Conservation (phyloP, 1,140 invertebrate genomes). For the Hyposmocoma kahamanoa region DNA sequence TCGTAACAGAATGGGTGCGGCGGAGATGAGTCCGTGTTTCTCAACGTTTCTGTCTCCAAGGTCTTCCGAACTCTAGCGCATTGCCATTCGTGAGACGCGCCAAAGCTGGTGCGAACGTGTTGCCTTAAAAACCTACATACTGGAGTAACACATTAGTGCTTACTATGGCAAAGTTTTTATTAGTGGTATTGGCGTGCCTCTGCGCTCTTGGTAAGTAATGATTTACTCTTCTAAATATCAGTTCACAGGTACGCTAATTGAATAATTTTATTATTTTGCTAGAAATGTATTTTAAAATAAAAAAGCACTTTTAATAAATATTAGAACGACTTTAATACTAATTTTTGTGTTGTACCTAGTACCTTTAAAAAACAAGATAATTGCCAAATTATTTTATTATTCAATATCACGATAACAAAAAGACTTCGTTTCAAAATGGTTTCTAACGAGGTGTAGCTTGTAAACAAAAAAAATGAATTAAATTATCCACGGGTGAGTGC, state of each 20-base stretch:
- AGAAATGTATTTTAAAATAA: not conserved
- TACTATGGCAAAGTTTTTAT: not conserved
- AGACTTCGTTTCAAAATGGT: too few species aligned
- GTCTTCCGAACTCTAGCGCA: not conserved
- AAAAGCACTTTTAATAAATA: not conserved
- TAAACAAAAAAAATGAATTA: too few species aligned
- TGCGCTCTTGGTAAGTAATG: conserved; percentile 5
- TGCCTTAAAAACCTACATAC: too few species aligned
- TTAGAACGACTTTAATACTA: too few species aligned
- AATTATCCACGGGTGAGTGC: too few species aligned
- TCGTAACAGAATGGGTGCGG: not conserved
- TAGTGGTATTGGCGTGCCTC: not conserved
- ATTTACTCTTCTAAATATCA: not conserved
- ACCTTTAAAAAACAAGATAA: too few species aligned
- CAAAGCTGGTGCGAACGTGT: not conserved
- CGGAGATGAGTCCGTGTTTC: conserved; percentile 3
- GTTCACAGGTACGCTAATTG: not conserved
- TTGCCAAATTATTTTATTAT: too few species aligned
- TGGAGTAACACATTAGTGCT: too few species aligned
- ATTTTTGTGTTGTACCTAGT: too few species aligned
- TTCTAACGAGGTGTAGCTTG: too few species aligned
- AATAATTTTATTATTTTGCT: not conserved
- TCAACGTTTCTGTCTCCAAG: not conserved
- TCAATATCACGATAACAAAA: too few species aligned
- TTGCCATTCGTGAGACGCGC: not conserved